These are phyloP conservation scores for Tragelaphus eurycerus DNA, from an alignment of 2,797 vertebrate species.

Conservation along the genomic window DNA sequence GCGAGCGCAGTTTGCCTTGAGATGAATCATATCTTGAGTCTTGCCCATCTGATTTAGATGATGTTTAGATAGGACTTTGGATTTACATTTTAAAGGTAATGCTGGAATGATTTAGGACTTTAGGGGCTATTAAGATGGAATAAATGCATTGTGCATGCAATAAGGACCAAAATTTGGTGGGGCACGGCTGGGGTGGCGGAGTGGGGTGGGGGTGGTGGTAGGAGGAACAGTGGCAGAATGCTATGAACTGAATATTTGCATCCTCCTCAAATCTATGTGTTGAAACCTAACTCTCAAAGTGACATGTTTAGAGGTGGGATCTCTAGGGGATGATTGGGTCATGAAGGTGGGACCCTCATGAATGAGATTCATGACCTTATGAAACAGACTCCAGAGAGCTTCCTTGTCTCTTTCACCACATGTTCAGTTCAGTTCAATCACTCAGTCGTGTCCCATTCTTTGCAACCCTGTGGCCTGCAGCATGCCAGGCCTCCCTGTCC, in stretches of 20 bases:
- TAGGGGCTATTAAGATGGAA: neutral
- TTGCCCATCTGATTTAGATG: neutral
- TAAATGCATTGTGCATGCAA: neutral
- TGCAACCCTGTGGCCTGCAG: rapidly evolving
- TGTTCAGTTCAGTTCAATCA: neutral
- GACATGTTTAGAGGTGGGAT: neutral
- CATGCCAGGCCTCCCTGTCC: neutral
- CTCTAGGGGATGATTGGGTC: neutral
- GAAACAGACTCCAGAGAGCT: neutral
- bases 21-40: neutral
- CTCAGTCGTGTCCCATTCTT: neutral
- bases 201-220: too few species aligned
- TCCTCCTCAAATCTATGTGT: neutral
- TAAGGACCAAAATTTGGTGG: neutral
- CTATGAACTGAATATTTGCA: neutral
- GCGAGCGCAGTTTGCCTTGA: neutral
- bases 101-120: neutral
- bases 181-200: rapidly evolving
- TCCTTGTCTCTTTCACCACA: neutral
- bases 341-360: neutral
- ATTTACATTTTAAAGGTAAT: neutral
- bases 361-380: neutral
- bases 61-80: neutral
- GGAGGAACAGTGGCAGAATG: neutral
- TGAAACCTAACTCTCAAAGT: neutral